Base-by-base conservation (phyloP, 2,888 invertebrate species). In the Xylota sylvarum region DNA sequence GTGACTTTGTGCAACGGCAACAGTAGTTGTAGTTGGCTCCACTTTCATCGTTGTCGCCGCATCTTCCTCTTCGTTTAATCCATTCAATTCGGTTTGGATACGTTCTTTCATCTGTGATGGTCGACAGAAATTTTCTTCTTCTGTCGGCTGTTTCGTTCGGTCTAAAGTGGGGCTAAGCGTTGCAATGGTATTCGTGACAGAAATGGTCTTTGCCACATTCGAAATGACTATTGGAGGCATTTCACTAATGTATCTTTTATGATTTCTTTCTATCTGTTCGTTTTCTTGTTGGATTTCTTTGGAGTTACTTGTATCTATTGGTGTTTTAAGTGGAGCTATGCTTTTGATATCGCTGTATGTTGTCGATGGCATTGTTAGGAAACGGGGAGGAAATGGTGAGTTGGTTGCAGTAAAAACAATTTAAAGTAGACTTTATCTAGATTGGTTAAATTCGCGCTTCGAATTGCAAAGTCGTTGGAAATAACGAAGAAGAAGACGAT, bases 41-140 rank as follows among this genome's bases (percentile, higher is more conserved):
- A 86, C 86, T 86, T 86, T 86, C 86, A 73, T 86, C 86, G 73
- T 17, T 46, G 70, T 81, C 58, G 67, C 23, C 67, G 76, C 81
- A 77, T 73, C 86, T 46, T 69, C 43, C 12, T 67, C 67, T 81
- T 69, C 76, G 48, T 17, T 65, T 10, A 40, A 23, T 17, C 35
- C 50, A 73, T 52, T 62, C 79, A 55, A 62, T 30, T 46, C 40
- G 19, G 23, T 37, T 40, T 43, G 30, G 35, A 10, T 77, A 46
- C 7, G 76, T 56, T 86, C 77, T 69, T 77, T 35, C 69, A 73
- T 81, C 73, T 73, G 56, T 64, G 69, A 55, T 78, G 67, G 72
- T 48, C 70, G 81, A 58, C 48, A 17, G 32, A 73, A 56, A 52
- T 74, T 79, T 79, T 62, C 65, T 48, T 56, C 56, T 73, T 64